phyloP scores from a whole-genome alignment of 1,140 invertebrate species.

The Sycophaga agraensis region DNA sequence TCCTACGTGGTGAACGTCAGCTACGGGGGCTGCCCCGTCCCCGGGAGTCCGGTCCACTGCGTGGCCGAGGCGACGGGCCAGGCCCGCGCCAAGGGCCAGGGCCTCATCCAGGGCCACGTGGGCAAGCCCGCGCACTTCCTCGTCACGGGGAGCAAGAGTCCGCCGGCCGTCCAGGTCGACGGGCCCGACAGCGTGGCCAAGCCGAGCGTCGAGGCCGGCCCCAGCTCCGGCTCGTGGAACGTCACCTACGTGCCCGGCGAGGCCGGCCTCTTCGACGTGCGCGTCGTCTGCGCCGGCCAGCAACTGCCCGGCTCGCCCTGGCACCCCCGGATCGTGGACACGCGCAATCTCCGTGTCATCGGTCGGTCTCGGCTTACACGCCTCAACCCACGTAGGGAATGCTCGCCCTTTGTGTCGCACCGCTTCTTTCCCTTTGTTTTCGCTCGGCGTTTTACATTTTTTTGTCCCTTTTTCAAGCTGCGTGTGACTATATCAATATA shows the following conservation, averaged over 20 bases:
- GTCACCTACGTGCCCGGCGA: slow-evolving; percentile 71
- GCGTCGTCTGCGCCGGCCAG: slow-evolving; percentile 72
- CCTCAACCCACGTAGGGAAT: too few relatives aligned
- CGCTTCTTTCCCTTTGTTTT: too few relatives aligned
- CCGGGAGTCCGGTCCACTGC: slow-evolving; percentile 58
- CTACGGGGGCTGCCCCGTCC: slow-evolving; percentile 71
- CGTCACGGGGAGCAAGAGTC: slow-evolving; percentile 53
- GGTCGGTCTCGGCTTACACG: too few relatives aligned
- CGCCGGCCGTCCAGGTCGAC: slow-evolving; percentile 60
- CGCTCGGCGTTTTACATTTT: too few relatives aligned
- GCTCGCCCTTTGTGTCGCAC: too few relatives aligned
- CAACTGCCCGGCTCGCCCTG: slow-evolving; percentile 68
- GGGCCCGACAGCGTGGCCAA: slow-evolving; percentile 70
- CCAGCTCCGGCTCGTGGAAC: slow-evolving; percentile 59
- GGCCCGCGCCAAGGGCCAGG: slow-evolving; percentile 66
- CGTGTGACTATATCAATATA: too few relatives aligned
- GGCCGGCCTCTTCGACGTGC: slow-evolving; percentile 72
- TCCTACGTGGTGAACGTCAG: slow-evolving; percentile 86
- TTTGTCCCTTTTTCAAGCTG: too few relatives aligned
- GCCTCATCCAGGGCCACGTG: slow-evolving; percentile 62
- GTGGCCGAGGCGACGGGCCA: slow-evolving; percentile 66
- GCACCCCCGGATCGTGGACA: slow-evolving; percentile 72
- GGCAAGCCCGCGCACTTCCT: slow-evolving; percentile 54
- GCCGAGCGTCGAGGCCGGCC: slow-evolving; percentile 57
- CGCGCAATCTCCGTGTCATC: slow-evolving; percentile 66